Evolutionary conservation across 2,888 invertebrate species (phyloP), one percentile per base, ranked within the genome.

Genomic region (Drosophila acutilabella): DNA sequence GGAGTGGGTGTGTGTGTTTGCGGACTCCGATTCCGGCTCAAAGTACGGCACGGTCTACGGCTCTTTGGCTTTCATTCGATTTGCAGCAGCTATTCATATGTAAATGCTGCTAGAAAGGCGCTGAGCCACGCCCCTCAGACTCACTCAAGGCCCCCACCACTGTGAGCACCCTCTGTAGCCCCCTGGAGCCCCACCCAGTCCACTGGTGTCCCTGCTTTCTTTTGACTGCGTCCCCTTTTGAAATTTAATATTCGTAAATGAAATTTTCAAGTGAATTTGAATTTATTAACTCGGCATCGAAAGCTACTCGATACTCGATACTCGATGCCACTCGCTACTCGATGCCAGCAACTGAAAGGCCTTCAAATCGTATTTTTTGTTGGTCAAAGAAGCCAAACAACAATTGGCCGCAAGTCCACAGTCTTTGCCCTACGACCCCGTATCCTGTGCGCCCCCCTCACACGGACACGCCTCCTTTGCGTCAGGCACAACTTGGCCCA

Each of bases 221-320:
- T 58, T 52, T 44, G 45, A 48, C 57, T 61, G 47, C 48, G 45
- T 59, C 45, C 47, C 64, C 65, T 62, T 77, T 67, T 56, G 67
- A 77, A 78, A 78, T 74, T 78, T 76, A 80, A 80, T 85, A 82
- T 74, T 60, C 68, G 61, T 74, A 82, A 79, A 83, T 81, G 69
- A 71, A 78, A 80, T 80, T 74, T 57, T 69, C 71, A 80, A 84
- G 82, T 82, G 83, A 71, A 71, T 81, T 84, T 87, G 81, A 81
- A 84, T 84, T 84, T 81, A 84, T 84, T 74, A 78, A 73, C 74
- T 73, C 58, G 64, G 53, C 66, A 60, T 72, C 64, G 59, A 54
- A 11, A 36, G 13, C 7, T 33, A 33, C 33, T 8, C 8, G 33
- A 36, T 36, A 36, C 48, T 30, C 8, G 30, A 8, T 30, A 30